These are phyloP conservation scores for Arenaria interpres DNA, from an alignment of 2,113 vertebrate genomes.

Conservation along the genomic window DNA sequence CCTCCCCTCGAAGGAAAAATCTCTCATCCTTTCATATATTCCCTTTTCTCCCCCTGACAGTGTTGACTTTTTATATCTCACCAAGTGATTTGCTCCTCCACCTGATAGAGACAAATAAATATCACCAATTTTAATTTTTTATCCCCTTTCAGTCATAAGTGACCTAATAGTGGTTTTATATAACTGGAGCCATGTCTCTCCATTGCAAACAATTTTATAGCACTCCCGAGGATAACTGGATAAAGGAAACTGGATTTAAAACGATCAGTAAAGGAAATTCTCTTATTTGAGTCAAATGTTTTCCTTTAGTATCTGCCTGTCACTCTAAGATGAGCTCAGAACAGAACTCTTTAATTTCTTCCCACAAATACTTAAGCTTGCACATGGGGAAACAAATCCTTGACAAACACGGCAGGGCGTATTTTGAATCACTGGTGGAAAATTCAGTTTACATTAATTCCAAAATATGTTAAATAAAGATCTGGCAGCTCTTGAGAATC, in stretches of 20 bases:
- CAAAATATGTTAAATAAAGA: not conserved
- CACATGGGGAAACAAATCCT: not conserved
- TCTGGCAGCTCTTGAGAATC: not conserved
- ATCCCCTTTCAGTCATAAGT: not conserved
- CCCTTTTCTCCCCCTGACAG: not conserved
- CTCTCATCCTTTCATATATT: not conserved
- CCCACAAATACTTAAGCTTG: not conserved
- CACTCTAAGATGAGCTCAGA: not conserved
- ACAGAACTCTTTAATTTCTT: not conserved
- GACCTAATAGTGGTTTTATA: not conserved
- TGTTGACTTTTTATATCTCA: not conserved
- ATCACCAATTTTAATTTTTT: not conserved
- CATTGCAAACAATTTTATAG: not conserved
- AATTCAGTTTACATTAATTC: not conserved
- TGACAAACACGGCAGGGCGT: not conserved
- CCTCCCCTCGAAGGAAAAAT: not conserved
- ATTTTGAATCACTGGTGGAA: not conserved
- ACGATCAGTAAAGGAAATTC: not conserved
- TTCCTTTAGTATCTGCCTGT: not conserved
- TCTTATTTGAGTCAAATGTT: not conserved
- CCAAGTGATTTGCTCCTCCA: not conserved
- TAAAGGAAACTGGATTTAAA: not conserved
- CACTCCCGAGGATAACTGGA: not conserved
- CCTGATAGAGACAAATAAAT: not conserved
- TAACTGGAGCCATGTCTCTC: not conserved